Percentiles rank a stretch among this genome's conserved stretches.
Conservation (phyloP, 2,113 vertebrate species). For the Pithys albifrons region DNA sequence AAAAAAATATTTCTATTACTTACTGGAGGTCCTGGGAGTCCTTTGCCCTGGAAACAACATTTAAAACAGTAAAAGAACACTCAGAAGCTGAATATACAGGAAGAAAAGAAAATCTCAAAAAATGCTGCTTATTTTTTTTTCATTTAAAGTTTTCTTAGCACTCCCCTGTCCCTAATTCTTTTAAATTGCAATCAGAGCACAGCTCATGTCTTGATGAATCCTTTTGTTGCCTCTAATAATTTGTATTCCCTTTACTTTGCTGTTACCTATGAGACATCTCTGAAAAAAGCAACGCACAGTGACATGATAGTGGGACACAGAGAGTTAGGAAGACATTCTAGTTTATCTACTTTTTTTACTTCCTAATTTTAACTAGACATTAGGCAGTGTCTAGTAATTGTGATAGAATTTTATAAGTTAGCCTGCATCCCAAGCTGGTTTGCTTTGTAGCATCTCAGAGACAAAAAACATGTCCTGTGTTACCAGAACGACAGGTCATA, state of each 20-base stretch:
- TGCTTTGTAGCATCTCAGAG: not conserved
- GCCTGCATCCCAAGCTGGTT: not conserved
- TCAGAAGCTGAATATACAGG: not conserved
- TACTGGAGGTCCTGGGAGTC: slow-evolving; percentile 90
- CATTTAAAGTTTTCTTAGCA: not conserved
- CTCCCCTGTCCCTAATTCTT: not conserved
- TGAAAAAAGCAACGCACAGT: not conserved
- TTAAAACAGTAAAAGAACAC: not conserved
- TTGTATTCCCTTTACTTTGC: not conserved
- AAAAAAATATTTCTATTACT: slow-evolving; percentile 69
- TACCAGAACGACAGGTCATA: not conserved
- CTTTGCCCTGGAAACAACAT: slow-evolving; percentile 88
- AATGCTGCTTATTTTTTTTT: not conserved
- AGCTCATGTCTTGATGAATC: not conserved
- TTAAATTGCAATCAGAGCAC: not conserved
- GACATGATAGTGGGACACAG: not conserved
- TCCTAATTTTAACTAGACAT: not conserved
- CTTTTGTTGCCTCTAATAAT: not conserved
- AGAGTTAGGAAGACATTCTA: not conserved
- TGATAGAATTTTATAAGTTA: not conserved
- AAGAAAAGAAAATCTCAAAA: not conserved
- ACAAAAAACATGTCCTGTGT: not conserved
- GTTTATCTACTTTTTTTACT: not conserved
- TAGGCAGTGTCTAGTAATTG: not conserved
- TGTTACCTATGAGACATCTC: not conserved